Evolutionary conservation across 2,888 invertebrate species (phyloP).

Genomic region (Plagiodera versicolora): DNA sequence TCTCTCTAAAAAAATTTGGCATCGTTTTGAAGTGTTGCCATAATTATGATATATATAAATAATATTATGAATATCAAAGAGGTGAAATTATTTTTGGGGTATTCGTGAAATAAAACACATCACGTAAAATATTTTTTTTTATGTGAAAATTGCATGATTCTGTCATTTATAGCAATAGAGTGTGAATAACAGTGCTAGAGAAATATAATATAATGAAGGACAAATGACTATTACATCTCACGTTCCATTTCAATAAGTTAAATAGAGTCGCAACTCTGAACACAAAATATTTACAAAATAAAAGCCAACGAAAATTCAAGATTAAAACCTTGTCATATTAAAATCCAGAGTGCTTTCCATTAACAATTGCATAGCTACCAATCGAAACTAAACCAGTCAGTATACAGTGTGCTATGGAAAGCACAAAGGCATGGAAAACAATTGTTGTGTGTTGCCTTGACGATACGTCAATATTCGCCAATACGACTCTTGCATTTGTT

Average conservation of each 20-base stretch:
- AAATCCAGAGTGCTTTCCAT: slow-evolving; percentile 12
- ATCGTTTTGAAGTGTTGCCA: no score
- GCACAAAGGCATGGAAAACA: no score
- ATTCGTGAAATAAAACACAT: slow-evolving; percentile 4
- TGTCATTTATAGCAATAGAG: slow-evolving; percentile 32
- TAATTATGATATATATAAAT: no score
- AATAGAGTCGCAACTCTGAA: background rate
- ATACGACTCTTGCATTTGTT: no score
- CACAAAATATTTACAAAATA: slow-evolving; percentile 24
- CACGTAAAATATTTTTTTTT: slow-evolving; percentile 27
- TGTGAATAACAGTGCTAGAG: background rate
- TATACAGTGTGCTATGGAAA: no score
- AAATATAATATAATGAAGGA: background rate
- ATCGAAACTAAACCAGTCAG: no score
- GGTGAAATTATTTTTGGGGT: no score
- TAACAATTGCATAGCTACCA: no score
- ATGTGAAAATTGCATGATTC: slow-evolving; percentile 42
- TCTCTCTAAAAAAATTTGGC: no score
- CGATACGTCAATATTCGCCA: no score
- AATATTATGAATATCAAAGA: no score
- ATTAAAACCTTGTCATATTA: slow-evolving; percentile 9
- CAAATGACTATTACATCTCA: background rate
- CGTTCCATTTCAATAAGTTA: background rate
- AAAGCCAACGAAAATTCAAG: slow-evolving; percentile 22
- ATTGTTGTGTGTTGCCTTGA: no score